Evolutionary conservation across 2,888 invertebrate species (phyloP), one percentile per base, ranked within the genome.

Genomic region (Pachycephus smyrnensis): DNA sequence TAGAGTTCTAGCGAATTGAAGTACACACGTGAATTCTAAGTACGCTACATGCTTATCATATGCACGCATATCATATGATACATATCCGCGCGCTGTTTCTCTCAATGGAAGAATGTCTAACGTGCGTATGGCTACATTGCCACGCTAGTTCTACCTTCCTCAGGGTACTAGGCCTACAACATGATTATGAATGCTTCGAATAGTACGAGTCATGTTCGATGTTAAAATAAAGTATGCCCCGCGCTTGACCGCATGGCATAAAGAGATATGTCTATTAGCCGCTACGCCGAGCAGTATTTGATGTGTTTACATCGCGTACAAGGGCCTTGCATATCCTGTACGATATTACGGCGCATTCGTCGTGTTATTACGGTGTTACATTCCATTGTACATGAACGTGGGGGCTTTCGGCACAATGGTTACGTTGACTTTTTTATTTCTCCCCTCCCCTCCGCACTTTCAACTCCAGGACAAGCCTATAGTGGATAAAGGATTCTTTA

Each of bases 331-430:
- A 82, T 77, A 79, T 80, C 78, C 68, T 73, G 71, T 80, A 82
- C 80, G 84, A 85, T 87, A 84, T 87, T 86, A 82, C 84, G 78
- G 80, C 79, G 79, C 80, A 78, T 77, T 81, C 80, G 73, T 80
- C 82, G 80, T 86, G 86, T 88, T 88, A 88, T 87, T 87, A 81
- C 82, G 81, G 80, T 79, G 84, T 86, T 87, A 88, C 86, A 84
- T 85, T 86, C 82, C 83, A 76, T 83, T 80, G 83, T 84, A 87
- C 86, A 86, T 76, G 84, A 78, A 77, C 82, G 80, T 76, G 77
- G 81, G 80, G 79, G 80, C 80, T 80, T 77, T 79, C 82, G 78
- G 80, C 80, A 83, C 84, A 84, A 84, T 83, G 79, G 84, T 82
- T 82, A 68, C 73, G 73, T 73, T 31, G 35, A 55, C 73, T 77